Base-by-base conservation (phyloP, 2,888 invertebrate species). In the Lasioglossum villosulum region DNA sequence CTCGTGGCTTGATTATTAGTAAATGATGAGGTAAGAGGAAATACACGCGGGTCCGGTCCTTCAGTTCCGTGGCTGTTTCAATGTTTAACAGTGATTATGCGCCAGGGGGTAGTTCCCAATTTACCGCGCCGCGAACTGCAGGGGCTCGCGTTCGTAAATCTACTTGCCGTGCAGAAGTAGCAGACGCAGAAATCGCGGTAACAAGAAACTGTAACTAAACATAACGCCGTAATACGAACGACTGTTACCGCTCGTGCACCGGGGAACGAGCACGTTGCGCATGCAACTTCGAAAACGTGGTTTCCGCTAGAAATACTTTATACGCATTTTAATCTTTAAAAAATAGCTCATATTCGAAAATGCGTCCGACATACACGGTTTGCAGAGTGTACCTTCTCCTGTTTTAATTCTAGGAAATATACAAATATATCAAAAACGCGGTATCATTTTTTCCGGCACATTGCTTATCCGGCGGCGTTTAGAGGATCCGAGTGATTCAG, bases 61-160 rank as follows among this genome's bases (percentile, higher is more conserved):
- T 30, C 5, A 10, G 59, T 27, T 10, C 10, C 39, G 75, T n/a
- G n/a, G 16, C 56, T 19, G 56, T 39, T 39, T 39, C 39, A 42
- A 75, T 39, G 75, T 56, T 75, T 42, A 56, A 75, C 37, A n/a
- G n/a, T 39, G 59, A 75, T 75, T 75, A 75, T n/a, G 39, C 39
- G 75, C 27, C 56, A n/a, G 27, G 39, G 39, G 56, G 56, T 19
- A 27, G 39, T 39, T 37, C 39, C 27, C 19, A 75, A 59, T 75
- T 75, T 19, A 27, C 39, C 39, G 10, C 42, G 4, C 19, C 4
- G 75, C 8, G 75, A 75, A 52, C 56, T n/a, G n/a, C 23, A 4
- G 59, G 1, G 19, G 10, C n/a, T n/a, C 6, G 73, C 5, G 23
- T 37, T 27, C 56, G 74, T n/a, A 52, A 16, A 74, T 74, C 39